A percentile compares a stretch with the other conserved stretches of the same genome.
Conservation (phyloP, 2,113 vertebrate species). For the Epinephelus cyanopodus region DNA sequence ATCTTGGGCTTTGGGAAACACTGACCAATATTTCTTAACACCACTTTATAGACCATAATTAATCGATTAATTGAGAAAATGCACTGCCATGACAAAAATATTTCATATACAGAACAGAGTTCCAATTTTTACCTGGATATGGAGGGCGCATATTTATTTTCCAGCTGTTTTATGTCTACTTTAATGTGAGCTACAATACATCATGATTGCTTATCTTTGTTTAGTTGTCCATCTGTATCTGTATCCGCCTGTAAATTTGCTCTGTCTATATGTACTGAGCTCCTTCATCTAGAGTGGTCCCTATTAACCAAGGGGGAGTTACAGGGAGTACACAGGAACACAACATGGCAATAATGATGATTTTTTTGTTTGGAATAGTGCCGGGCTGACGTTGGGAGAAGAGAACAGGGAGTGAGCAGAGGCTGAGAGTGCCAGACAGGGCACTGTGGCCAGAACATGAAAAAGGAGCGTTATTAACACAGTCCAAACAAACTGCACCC, state of each 20-base stretch:
- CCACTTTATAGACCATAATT: too few species aligned
- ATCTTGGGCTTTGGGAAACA: too few species aligned
- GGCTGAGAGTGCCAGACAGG: conserved; percentile 11
- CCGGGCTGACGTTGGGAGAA: not conserved
- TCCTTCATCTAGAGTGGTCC: conserved; percentile 11
- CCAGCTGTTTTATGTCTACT: not conserved
- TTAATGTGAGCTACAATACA: not conserved
- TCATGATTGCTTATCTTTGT: not conserved
- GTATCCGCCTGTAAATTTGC: not conserved
- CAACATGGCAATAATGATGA: conserved; percentile 27
- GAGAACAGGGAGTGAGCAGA: conserved; percentile 6
- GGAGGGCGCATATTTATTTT: not conserved
- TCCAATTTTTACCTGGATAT: not conserved
- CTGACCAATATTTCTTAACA: too few species aligned
- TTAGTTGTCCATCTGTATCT: not conserved
- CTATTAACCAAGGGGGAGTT: conserved; percentile 6
- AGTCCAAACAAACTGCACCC: conserved; percentile 59
- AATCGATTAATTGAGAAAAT: too few species aligned
- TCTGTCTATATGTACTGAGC: not conserved
- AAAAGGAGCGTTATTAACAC: conserved; percentile 56
- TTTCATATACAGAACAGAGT: not conserved
- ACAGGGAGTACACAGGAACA: not conserved
- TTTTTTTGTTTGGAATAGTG: conserved; percentile 20
- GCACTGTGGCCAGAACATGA: conserved; percentile 34
- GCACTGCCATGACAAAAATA: too few species aligned